A percentile compares a stretch with the other conserved stretches of the same genome.
Conservation (phyloP, 2,113 vertebrate genomes). For the Ammodytes marinus region DNA sequence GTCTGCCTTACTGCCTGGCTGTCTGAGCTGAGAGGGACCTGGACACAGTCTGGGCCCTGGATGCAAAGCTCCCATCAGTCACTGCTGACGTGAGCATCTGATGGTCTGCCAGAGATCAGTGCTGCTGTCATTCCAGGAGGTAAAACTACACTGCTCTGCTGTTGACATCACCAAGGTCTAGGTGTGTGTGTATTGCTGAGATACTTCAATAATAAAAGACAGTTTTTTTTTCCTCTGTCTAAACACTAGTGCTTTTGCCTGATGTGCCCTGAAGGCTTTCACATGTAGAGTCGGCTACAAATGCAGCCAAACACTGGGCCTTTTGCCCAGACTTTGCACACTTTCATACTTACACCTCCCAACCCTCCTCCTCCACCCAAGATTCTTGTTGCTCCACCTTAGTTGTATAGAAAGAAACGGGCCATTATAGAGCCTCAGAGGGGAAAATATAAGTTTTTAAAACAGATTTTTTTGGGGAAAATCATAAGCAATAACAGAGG, state of each 20-base stretch:
- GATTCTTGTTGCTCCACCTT: conserved; percentile 29
- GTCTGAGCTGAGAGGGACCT: conserved; percentile 61
- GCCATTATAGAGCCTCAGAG: conserved; percentile 20
- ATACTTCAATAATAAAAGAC: conserved; percentile 66
- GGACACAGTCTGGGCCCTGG: conserved; percentile 56
- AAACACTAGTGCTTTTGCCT: conserved; percentile 68
- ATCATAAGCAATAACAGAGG: neutral
- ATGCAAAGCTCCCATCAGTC: conserved; percentile 74
- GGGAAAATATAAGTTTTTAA: conserved; percentile 26
- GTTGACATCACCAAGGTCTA: conserved; percentile 56
- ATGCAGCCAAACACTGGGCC: conserved; percentile 70
- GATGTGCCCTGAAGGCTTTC: conserved; percentile 77
- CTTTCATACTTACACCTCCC: conserved; percentile 28
- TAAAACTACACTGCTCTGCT: conserved; percentile 48
- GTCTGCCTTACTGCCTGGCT: conserved; percentile 44
- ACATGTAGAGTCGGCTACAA: conserved; percentile 71
- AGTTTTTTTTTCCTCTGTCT: conserved; percentile 5
- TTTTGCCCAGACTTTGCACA: conserved; percentile 68
- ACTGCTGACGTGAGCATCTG: conserved; percentile 70
- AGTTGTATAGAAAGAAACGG: conserved; percentile 40
- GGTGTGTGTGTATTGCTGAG: conserved; percentile 53
- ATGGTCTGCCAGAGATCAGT: conserved; percentile 76
- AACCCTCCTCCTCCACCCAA: conserved; percentile 24
- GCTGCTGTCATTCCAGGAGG: conserved; percentile 69
- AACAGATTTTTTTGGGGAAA: neutral